Evolutionary conservation across 1,140 invertebrate genomes (phyloP).

Genomic region (Apis cerana): DNA sequence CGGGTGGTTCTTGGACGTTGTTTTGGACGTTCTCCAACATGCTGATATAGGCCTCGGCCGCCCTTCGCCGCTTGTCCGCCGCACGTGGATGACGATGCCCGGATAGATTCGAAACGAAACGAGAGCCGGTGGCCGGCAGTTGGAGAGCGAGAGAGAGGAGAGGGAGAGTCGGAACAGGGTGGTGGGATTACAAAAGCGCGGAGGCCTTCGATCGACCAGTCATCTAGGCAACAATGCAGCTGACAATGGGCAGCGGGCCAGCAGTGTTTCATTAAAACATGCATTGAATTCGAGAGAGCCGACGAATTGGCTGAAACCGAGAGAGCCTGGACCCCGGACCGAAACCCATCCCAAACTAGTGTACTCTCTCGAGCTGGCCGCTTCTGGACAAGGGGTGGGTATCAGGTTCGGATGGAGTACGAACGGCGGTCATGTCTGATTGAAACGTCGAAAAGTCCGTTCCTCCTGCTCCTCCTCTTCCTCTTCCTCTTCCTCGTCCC

Average conservation of each 20-base stretch:
- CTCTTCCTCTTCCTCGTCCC: background rate
- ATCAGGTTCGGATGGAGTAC: constrained; percentile 35
- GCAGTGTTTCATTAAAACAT: constrained; percentile 80
- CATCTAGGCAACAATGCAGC: constrained; percentile 73
- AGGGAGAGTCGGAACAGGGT: constrained; percentile 37
- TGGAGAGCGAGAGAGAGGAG: background rate
- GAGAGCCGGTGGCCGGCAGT: background rate
- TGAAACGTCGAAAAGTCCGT: constrained; percentile 78
- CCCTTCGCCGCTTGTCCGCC: constrained; percentile 1
- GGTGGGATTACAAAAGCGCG: constrained; percentile 61
- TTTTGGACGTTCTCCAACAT: constrained; percentile 67
- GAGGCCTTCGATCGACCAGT: constrained; percentile 71
- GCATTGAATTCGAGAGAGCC: constrained; percentile 73
- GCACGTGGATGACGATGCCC: constrained; percentile 44
- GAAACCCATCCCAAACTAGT: constrained; percentile 22
- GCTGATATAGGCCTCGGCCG: constrained; percentile 26
- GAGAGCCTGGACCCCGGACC: constrained; percentile 45
- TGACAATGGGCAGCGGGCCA: constrained; percentile 79
- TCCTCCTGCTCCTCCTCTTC: constrained; percentile 1
- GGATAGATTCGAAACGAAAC: constrained; percentile 32
- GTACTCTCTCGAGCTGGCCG: background rate
- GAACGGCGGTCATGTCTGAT: constrained; percentile 73
- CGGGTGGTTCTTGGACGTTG: constrained; percentile 54
- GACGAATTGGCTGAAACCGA: constrained; percentile 71
- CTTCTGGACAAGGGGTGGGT: constrained; percentile 16